A percentile compares a stretch with the other conserved stretches of the same genome.
These are phyloP conservation scores for Ailurus styani DNA, from an alignment of 2,113 vertebrate species.

Conservation along the genomic window DNA sequence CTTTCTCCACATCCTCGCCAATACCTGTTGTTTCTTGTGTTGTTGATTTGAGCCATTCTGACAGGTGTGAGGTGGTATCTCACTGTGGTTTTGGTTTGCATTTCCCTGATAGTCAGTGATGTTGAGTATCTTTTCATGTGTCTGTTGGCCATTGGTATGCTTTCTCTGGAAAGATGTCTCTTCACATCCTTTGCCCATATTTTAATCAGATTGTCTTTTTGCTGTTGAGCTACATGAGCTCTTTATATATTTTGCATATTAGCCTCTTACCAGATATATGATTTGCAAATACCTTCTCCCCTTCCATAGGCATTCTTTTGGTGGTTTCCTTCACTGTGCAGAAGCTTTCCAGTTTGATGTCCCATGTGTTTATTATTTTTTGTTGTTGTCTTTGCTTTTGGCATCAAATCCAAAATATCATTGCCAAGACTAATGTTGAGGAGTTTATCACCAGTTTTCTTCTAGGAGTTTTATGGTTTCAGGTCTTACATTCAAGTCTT, in stretches of 20 bases:
- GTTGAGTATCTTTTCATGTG: neutral
- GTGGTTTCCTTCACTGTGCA: neutral
- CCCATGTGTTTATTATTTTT: neutral
- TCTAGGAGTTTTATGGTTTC: neutral
- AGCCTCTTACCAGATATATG: neutral
- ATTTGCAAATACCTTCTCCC: neutral
- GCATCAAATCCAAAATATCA: neutral
- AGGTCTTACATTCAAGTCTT: neutral
- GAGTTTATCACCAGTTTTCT: neutral
- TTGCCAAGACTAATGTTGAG: neutral
- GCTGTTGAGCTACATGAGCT: neutral
- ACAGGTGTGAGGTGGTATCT: neutral
- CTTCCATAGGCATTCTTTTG: fast-evolving
- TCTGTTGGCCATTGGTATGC: neutral
- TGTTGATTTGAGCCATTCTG: too few relatives aligned
- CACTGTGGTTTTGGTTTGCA: too few relatives aligned
- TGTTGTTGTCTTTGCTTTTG: neutral
- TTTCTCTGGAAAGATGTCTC: neutral
- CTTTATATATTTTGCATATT: neutral
- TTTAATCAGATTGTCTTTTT: neutral
- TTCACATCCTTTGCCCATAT: neutral
- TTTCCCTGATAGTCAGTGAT: neutral
- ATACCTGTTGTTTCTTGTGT: neutral
- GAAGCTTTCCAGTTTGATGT: neutral
- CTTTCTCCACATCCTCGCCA: neutral